phyloP scores from a whole-genome alignment of 2,888 invertebrate species.

The Euplagia quadripunctaria region DNA sequence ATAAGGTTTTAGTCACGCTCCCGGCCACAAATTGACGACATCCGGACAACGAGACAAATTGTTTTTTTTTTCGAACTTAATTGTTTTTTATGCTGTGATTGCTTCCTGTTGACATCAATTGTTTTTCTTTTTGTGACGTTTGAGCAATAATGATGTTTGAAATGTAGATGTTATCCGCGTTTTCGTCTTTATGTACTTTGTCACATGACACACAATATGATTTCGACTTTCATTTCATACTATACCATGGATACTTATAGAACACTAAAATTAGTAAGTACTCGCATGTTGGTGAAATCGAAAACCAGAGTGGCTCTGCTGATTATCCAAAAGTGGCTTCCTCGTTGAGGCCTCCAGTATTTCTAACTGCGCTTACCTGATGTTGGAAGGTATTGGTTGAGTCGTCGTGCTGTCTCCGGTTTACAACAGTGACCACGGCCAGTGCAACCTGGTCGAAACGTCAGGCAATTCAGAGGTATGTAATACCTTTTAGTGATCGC shows the following conservation, averaged over 20 bases:
- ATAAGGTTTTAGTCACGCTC: slow-evolving; percentile 54
- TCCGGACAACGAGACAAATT: slow-evolving; percentile 56
- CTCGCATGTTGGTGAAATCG: background rate
- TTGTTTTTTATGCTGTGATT: slow-evolving; percentile 54
- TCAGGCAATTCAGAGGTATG: too few species aligned
- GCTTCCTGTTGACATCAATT: slow-evolving; percentile 49
- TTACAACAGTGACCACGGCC: too few species aligned
- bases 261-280: background rate
- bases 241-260: background rate
- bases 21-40: slow-evolving; percentile 47
- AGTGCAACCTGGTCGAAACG: too few species aligned
- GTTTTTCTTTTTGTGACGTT: slow-evolving; percentile 34
- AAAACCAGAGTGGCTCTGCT: background rate
- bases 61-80: slow-evolving; percentile 46
- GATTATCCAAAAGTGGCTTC: background rate
- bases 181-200: background rate
- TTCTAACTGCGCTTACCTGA: too few species aligned
- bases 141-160: slow-evolving; percentile 8
- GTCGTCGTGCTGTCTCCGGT: too few species aligned
- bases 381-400: too few species aligned
- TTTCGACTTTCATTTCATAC: background rate
- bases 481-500: too few species aligned
- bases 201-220: background rate
- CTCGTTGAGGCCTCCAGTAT: background rate
- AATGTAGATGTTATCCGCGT: background rate